phyloP scores from a whole-genome alignment of 2,797 vertebrate species.

The Oreochromis grahami region DNA sequence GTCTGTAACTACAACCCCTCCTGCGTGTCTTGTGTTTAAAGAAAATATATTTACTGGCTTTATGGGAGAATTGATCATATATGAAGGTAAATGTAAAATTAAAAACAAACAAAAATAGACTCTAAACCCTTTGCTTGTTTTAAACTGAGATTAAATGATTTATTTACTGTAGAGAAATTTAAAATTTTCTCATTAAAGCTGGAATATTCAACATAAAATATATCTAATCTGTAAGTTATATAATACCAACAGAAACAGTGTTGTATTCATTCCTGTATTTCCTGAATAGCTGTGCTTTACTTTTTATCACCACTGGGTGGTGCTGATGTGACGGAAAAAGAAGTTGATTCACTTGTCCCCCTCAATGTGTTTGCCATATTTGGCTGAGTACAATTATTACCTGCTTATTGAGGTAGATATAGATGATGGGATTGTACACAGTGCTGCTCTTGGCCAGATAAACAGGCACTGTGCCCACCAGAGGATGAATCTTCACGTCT shows the following conservation, averaged over 20 bases:
- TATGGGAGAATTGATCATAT: background rate
- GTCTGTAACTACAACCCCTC: background rate
- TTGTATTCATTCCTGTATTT: background rate
- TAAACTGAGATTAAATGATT: background rate
- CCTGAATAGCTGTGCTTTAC: background rate
- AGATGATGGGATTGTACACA: slow-evolving; percentile 73
- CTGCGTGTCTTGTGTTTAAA: background rate
- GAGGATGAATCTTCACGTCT: slow-evolving; percentile 53
- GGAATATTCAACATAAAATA: background rate
- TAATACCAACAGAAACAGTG: background rate
- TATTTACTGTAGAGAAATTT: background rate
- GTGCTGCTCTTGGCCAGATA: slow-evolving; percentile 78
- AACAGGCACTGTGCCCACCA: slow-evolving; percentile 66
- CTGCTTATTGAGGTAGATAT: slow-evolving; percentile 79
- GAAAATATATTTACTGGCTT: background rate
- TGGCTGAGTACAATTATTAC: slow-evolving; percentile 24
- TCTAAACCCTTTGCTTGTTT: background rate
- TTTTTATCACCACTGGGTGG: slow-evolving; percentile 47
- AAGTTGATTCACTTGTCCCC: background rate
- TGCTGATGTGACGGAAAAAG: background rate
- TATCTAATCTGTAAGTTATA: background rate
- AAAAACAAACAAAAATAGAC: background rate
- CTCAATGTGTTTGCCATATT: background rate
- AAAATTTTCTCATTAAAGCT: background rate
- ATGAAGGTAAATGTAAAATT: background rate